Conservation (phyloP, 2,113 vertebrate genomes). For the Aegithalos caudatus region DNA sequence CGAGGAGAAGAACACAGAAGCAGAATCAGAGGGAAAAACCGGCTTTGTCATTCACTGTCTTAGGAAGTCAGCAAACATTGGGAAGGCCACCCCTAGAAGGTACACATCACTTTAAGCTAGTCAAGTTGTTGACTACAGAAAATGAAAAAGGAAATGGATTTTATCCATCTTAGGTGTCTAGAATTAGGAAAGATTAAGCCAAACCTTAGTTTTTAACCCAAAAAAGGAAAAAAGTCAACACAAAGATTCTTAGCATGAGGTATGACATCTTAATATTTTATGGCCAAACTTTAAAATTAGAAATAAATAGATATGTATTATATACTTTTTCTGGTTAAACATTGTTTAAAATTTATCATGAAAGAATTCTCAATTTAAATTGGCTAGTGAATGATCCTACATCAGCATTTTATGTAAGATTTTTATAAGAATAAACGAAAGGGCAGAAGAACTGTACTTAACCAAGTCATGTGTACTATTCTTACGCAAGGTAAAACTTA, state of each 20-base stretch:
- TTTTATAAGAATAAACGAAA: rapidly evolving
- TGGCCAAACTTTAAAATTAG: background rate
- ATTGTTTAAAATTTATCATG: background rate
- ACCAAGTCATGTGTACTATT: background rate
- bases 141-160: background rate
- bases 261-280: background rate
- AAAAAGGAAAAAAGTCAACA: background rate
- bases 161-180: background rate
- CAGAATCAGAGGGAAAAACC: background rate
- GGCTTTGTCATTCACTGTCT: background rate
- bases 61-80: background rate
- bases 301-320: background rate
- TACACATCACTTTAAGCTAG: background rate
- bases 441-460: background rate
- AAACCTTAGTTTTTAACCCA: background rate
- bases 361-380: background rate
- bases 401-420: background rate
- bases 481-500: background rate
- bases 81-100: background rate
- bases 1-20: background rate
- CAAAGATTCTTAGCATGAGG: background rate
- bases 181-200: background rate
- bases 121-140: background rate
- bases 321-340: background rate
- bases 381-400: rapidly evolving